Conservation (phyloP, 92 coral and sea anemone genomes). For the Phenganax stokvisi region DNA sequence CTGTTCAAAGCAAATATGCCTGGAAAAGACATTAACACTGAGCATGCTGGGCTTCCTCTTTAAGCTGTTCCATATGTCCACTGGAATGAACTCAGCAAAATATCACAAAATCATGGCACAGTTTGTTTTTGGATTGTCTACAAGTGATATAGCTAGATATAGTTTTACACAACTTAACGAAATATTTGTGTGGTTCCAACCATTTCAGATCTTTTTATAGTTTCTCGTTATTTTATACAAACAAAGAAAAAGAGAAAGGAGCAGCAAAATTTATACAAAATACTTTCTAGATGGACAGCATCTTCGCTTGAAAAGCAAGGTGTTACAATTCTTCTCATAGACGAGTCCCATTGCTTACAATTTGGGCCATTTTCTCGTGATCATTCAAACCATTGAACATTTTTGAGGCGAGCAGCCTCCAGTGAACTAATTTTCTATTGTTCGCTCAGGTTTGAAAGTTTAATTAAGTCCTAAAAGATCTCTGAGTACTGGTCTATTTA, state of each 20-base stretch:
- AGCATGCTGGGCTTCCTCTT: constrained; percentile 9
- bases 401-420: constrained; percentile 5
- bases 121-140: neutral
- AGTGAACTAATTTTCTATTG: neutral
- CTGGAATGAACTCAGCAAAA: neutral
- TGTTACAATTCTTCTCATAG: no score
- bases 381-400: no score
- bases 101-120: neutral
- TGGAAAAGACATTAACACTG: constrained; percentile 37
- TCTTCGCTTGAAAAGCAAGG: no score
- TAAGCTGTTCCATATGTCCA: constrained; percentile 29
- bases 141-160: neutral
- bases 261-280: no score
- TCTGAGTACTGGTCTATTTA: constrained; percentile 3
- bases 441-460: constrained; percentile 12
- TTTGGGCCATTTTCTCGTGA: no score
- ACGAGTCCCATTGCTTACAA: no score
- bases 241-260: no score
- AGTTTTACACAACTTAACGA: no score
- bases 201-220: no score
- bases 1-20: neutral
- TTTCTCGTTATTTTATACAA: no score
- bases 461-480: constrained; percentile 24
- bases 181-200: no score
- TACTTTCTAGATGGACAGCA: no score